Base-by-base conservation (phyloP, 1,140 invertebrate genomes). In the Leguminivora glycinivorella region DNA sequence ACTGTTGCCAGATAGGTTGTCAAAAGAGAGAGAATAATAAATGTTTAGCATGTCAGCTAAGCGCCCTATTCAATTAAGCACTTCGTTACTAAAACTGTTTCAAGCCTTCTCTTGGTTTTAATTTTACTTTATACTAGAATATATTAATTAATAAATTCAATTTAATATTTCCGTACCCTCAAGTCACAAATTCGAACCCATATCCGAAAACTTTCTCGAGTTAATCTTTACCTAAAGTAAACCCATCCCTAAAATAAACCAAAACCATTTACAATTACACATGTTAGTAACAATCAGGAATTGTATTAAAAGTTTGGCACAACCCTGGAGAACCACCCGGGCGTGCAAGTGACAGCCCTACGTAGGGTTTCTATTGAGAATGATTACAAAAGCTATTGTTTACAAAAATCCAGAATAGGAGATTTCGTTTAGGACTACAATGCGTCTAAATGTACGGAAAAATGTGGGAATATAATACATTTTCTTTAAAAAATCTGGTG, bases 241-340 rank as follows among this genome's bases (percentile, higher is more conserved):
- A 31, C 29, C 0, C 10, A 22, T 19, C 47, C 47, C 47, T 22
- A 0, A 52, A 52, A 52, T 22, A 52, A 52, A 17, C 47, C 7
- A 26, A 63, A 63, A 63, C n/a, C 25, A 31, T 63, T 63, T 63
- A 29, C 58, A 63, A 63, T 63, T 63, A 63, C 29, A 63, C 58
- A 63, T 63, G 58, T 34, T 34, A 14, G 5, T 67, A 38, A 67
- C 38, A 40, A 67, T 67, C 38, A 67, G 31, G 31, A 67, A 67
- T 67, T 67, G 66, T 14, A 67, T 40, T 67, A 67, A 38, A 43
- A 67, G 66, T 67, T 40, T 67, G 31, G 31, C 24, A 67, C 66
- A 67, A 34, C 66, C 38, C 66, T 67, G 58, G 26, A 14, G 29
- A 38, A 17, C 22, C 25, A 19, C 0, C n/a, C 31, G 63, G 66